phyloP scores from a whole-genome alignment of 2,113 vertebrate species.

The Lophotis ruficrista region DNA sequence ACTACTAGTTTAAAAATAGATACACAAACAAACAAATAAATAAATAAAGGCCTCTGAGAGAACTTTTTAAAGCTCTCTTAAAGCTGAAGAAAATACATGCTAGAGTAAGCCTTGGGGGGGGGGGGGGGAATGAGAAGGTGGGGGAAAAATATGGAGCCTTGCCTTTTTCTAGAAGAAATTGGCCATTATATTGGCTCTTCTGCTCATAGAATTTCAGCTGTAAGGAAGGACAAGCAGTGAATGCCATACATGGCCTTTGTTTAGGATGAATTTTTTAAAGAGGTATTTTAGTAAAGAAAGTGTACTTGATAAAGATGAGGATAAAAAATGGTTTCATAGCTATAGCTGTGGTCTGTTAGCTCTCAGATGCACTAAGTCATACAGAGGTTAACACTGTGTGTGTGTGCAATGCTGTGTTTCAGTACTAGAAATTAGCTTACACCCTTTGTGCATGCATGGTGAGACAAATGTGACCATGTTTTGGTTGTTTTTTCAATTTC shows the following conservation, averaged over 20 bases:
- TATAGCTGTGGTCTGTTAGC: background rate
- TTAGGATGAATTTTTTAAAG: background rate
- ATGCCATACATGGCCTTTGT: background rate
- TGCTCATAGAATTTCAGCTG: background rate
- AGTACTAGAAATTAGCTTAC: background rate
- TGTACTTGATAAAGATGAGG: background rate
- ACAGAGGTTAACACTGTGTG: background rate
- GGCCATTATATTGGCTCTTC: background rate
- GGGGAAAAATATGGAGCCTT: background rate
- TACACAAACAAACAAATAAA: background rate
- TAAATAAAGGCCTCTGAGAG: background rate
- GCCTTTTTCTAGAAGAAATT: background rate
- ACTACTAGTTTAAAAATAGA: background rate
- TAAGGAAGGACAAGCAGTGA: background rate
- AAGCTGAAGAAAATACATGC: background rate
- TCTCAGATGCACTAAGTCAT: background rate
- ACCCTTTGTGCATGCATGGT: background rate
- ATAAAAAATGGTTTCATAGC: background rate
- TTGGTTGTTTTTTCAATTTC: background rate
- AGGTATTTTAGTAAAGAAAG: background rate
- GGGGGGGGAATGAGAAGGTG: background rate
- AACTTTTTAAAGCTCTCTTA: background rate
- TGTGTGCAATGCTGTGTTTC: background rate
- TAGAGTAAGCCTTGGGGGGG: background rate
- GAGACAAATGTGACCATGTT: background rate